Base-by-base conservation (phyloP, 2,888 invertebrate species). In the Odontocolon sp. region DNA sequence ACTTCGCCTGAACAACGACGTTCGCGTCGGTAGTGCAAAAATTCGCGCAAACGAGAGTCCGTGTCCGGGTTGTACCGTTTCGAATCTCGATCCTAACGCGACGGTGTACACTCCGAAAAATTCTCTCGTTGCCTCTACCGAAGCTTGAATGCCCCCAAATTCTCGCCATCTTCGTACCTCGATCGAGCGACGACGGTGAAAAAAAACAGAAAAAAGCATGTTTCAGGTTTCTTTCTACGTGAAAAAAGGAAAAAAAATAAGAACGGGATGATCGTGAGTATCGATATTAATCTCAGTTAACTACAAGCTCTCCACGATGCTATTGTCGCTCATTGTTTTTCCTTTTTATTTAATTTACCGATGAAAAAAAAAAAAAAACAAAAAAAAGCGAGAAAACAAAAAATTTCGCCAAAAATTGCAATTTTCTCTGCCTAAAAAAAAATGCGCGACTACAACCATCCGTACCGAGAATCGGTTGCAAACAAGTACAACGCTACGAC, bases 21-120 rank as follows among this genome's bases (percentile, higher is more conserved):
- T 88, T 31, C 83, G 88, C 72, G 88, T 89, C 52, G 83, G 86
- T 61, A 85, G 86, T 76, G 83, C 88, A 61, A 89, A 89, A 82
- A 87, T 90, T 77, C 86, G 90, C 75, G 83, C 87, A 52, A 86
- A 84, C 73, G 89, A 90, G 79, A 90, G 88, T 80, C 87, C 88
- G 45, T 89, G 89, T 85, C 89, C 90, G 81, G 90, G 90, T 77
- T 89, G 91, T 83, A 90, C 91, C 78, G 87, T 91, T 83, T 88
- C 92, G 69, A 94, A 92, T 85, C 93, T 98, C 77, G 98, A 98
- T 92, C 98, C 98, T 70, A 97, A 97, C 92, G 98, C 98, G 80
- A 94, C 95, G 80, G 96, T 96, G 83, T 98, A 98, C 92, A 97
- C 97, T 81, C 98, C 98, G 79, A 97, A 97, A 88, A 91, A 92